Base-by-base conservation (phyloP, 2,797 vertebrate genomes). In the Intellagama lesueurii region DNA sequence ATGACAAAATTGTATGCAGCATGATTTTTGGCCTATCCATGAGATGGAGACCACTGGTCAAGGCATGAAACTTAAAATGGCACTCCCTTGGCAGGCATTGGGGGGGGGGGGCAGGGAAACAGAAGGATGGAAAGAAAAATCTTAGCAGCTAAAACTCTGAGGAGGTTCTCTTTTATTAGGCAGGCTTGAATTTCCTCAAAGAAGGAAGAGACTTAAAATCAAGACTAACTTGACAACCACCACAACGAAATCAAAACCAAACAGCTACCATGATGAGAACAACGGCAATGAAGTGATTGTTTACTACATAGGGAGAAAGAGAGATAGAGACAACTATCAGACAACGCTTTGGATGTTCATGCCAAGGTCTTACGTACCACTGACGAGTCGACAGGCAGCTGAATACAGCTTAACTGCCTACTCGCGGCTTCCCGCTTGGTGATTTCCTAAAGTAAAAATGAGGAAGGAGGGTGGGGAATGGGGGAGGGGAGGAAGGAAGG, bases 321-420 rank as follows among this genome's bases (percentile, higher is more conserved):
- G n/a, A 86, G 69, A 75, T 47, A 86, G 90, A 94, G 91, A 93
- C 91, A 89, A 93, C 80, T 92, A 96, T 78, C 60, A 94, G 93
- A 91, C 70, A 24, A 89, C 77, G 90, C 0, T 78, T 85, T 89
- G 95, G 78, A 92, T 93, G 94, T 88, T 95, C 97, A 98, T 97
- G 98, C 97, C 90, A 81, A 94, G 96, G 91, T 94, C 81, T 97
- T 99, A 98, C 99, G 95, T 99, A 99, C 99, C 99, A 97, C 98
- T 90, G 96, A 95, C 95, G 98, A 98, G 96, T 99, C 98, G 98
- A 99, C 97, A 97, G 99, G 98, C 97, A 99, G 98, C 98, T 99
- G 99, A 98, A 98, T 98, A 97, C 98, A 98, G 97, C 98, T 98
- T 96, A 98, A 98, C 97, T 98, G 98, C 97, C 97, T 98, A 98